Conservation (phyloP, 2,888 invertebrate genomes). For the Oxystoma pomonae region DNA sequence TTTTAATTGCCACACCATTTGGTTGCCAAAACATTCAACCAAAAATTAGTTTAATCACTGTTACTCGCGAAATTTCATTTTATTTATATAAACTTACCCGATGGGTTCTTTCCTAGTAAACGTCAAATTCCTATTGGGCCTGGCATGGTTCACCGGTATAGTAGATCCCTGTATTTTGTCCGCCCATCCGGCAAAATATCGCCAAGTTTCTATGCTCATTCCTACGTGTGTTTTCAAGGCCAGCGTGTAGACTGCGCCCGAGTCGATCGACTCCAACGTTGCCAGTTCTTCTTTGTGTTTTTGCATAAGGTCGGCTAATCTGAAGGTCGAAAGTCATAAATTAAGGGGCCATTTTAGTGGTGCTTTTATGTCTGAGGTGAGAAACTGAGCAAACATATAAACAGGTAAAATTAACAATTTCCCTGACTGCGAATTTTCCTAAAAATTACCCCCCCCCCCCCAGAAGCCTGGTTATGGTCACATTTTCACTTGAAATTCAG, state of each 20-base stretch:
- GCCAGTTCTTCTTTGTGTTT: constrained; percentile 92
- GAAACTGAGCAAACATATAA: no score
- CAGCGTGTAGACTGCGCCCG: constrained; percentile 94
- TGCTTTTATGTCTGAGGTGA: no score
- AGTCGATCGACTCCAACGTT: constrained; percentile 89
- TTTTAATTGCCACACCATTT: no score
- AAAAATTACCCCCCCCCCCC: no score
- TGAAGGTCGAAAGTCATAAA: constrained; percentile 40
- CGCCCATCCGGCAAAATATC: constrained; percentile 95
- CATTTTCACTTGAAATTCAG: no score
- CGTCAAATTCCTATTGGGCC: constrained; percentile 86
- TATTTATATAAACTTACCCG: constrained; percentile 57
- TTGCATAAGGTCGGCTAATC: constrained; percentile 93
- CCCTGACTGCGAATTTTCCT: no score
- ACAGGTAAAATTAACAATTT: no score
- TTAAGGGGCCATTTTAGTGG: no score
- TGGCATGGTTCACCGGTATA: constrained; percentile 87
- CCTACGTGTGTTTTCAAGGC: constrained; percentile 95
- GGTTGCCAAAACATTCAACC: no score
- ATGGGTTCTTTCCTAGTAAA: constrained; percentile 89
- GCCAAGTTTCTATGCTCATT: constrained; percentile 97
- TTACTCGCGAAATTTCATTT: no score
- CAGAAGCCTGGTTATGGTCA: no score
- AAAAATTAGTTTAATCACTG: no score
- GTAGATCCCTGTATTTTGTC: constrained; percentile 93